Evolutionary conservation across 92 coral and sea anemone genomes (phyloP).

Genomic region (Diadumene lineata): DNA sequence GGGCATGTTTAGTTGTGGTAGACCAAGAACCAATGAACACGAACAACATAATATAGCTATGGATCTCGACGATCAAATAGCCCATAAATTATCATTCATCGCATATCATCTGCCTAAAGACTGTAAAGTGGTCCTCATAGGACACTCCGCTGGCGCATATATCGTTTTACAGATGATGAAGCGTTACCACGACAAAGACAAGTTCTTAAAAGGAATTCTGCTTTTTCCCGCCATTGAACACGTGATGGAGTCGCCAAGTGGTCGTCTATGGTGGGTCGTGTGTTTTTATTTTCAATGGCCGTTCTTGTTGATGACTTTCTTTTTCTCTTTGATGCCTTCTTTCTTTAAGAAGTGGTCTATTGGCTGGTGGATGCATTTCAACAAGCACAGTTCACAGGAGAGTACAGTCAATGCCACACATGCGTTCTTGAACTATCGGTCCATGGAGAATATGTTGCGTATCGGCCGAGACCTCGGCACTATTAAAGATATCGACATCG

Average conservation of each 20-base stretch:
- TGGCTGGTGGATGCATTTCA: slow-evolving; percentile 88
- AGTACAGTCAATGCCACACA: slow-evolving; percentile 70
- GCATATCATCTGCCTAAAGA: slow-evolving; percentile 74
- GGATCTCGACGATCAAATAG: slow-evolving; percentile 82
- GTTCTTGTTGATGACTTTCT: slow-evolving; percentile 73
- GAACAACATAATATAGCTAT: slow-evolving; percentile 42
- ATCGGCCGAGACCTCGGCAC: slow-evolving; percentile 77
- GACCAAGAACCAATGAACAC: slow-evolving; percentile 37
- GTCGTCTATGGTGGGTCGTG: slow-evolving; percentile 84
- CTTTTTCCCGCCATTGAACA: slow-evolving; percentile 97
- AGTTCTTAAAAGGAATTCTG: slow-evolving; percentile 79
- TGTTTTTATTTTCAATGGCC: slow-evolving; percentile 91
- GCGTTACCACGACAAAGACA: slow-evolving; percentile 72
- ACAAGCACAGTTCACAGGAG: slow-evolving; percentile 58
- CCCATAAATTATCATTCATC: slow-evolving; percentile 88
- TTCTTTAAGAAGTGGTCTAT: slow-evolving; percentile 75
- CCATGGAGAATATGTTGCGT: slow-evolving; percentile 76
- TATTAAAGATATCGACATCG: slow-evolving; percentile 64
- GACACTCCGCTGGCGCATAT: slow-evolving; percentile 92
- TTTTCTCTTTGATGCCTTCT: slow-evolving; percentile 74
- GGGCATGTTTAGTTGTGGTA: slow-evolving; percentile 56
- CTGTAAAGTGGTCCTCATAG: slow-evolving; percentile 77
- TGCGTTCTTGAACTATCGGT: slow-evolving; percentile 60
- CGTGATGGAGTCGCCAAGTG: slow-evolving; percentile 88
- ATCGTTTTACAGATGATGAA: slow-evolving; percentile 82